Conservation (phyloP, 64 coral and sea anemone genomes). For the Dendronephthya gigantea region DNA sequence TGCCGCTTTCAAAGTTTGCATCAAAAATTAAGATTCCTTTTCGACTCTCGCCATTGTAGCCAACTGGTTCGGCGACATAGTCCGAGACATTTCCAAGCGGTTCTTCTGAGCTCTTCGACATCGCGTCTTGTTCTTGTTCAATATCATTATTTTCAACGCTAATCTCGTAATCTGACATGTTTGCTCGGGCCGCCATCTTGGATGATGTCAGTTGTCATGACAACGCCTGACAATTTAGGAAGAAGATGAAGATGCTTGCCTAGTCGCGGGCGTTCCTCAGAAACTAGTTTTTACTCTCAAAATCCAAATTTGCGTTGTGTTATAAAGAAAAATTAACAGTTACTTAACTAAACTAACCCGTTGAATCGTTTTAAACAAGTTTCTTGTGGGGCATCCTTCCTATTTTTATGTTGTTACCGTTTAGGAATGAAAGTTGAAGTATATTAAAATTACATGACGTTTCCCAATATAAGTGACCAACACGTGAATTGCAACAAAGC, state of each 20-base stretch:
- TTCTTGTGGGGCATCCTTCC: too few species aligned
- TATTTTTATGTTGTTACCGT: too few species aligned
- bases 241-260: neutral
- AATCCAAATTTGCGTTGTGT: too few species aligned
- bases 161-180: constrained; percentile 54
- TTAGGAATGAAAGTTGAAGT: too few species aligned
- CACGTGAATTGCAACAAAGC: too few species aligned
- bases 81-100: constrained; percentile 82
- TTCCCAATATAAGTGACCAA: too few species aligned
- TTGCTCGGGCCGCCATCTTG: constrained; percentile 87
- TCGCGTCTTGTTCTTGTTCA: constrained; percentile 47
- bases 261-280: too few species aligned
- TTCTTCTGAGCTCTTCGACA: constrained; percentile 45
- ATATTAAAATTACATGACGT: too few species aligned
- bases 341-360: too few species aligned
- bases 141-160: constrained; percentile 3
- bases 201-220: constrained; percentile 35
- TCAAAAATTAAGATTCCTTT: constrained; percentile 87
- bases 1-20: constrained; percentile 95
- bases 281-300: too few species aligned
- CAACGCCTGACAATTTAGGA: constrained; percentile 26
- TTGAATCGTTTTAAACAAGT: too few species aligned
- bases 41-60: constrained; percentile 52
- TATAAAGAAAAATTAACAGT: too few species aligned
- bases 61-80: constrained; percentile 56